A percentile compares a stretch with the other conserved stretches of the same genome.
These are phyloP conservation scores for Artibeus lituratus DNA, from an alignment of 2,797 vertebrate genomes.

Conservation along the genomic window DNA sequence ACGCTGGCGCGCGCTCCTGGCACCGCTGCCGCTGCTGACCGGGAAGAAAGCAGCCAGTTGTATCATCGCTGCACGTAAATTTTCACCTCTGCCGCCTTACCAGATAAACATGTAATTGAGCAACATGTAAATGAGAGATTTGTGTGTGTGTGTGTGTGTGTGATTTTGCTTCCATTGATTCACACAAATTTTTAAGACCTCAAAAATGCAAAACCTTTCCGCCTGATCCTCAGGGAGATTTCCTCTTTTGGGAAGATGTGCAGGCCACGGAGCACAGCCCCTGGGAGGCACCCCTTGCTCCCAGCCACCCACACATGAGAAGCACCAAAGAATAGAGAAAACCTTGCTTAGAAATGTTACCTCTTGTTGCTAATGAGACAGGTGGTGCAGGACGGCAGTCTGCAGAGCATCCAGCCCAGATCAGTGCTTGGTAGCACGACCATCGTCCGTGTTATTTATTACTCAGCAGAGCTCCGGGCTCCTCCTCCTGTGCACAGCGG, in stretches of 20 bases:
- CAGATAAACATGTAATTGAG: neutral
- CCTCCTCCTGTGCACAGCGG: neutral
- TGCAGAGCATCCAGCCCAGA: rapidly evolving
- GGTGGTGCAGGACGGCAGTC: neutral
- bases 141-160: neutral
- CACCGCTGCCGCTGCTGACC: neutral
- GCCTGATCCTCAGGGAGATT: neutral
- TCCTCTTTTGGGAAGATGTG: neutral
- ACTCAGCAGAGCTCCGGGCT: neutral
- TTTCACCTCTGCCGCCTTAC: neutral
- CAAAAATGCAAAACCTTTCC: neutral
- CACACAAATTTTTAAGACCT: neutral
- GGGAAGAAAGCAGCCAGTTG: neutral
- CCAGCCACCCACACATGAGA: neutral
- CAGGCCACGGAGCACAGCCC: neutral
- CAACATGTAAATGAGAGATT: neutral
- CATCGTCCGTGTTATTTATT: too few species aligned
- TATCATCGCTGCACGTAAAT: neutral
- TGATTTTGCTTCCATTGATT: neutral
- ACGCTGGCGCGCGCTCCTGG: neutral
- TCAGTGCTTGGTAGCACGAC: too few species aligned
- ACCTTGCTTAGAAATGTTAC: neutral
- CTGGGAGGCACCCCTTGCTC: neutral
- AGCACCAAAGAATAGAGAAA: neutral
- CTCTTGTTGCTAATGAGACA: neutral